Evolutionary conservation across 2,113 vertebrate species (phyloP).

Genomic region (Stercorarius parasiticus): DNA sequence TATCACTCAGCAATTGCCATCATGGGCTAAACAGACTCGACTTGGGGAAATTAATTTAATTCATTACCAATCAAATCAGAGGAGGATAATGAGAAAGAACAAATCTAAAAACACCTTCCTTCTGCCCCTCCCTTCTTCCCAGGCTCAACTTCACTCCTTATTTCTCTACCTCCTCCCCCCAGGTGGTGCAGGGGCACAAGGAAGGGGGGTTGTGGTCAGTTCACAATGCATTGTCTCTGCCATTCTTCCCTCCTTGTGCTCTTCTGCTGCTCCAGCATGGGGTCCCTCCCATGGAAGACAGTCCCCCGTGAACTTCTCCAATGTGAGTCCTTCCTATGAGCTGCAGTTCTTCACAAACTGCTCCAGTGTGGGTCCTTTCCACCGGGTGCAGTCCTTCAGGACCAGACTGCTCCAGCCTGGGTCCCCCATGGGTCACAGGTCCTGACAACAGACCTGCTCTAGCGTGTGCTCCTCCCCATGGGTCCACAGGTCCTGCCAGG

Average conservation of each 20-base stretch:
- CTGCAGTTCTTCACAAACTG: too few relatives aligned
- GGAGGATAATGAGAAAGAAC: neutral
- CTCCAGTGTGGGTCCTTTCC: neutral
- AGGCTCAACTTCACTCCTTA: rapidly evolving
- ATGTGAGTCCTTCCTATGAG: too few relatives aligned
- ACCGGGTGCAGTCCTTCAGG: neutral
- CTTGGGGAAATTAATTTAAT: neutral
- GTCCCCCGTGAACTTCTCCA: neutral
- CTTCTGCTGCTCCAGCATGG: neutral
- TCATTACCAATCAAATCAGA: neutral
- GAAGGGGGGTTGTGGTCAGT: neutral
- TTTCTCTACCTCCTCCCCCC: neutral
- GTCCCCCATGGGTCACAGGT: neutral
- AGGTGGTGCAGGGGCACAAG: rapidly evolving
- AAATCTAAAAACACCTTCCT: neutral
- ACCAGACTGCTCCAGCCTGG: rapidly evolving
- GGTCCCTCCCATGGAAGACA: neutral
- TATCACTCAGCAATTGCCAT: rapidly evolving
- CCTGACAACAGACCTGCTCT: neutral
- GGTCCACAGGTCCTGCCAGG: too few relatives aligned
- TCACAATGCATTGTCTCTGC: neutral
- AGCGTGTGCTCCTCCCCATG: rapidly evolving
- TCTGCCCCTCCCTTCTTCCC: neutral
- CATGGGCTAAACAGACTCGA: neutral
- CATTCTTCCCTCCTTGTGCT: neutral